These are phyloP conservation scores for Saccostrea echinata DNA, from an alignment of 1,140 invertebrate genomes.

Conservation along the genomic window DNA sequence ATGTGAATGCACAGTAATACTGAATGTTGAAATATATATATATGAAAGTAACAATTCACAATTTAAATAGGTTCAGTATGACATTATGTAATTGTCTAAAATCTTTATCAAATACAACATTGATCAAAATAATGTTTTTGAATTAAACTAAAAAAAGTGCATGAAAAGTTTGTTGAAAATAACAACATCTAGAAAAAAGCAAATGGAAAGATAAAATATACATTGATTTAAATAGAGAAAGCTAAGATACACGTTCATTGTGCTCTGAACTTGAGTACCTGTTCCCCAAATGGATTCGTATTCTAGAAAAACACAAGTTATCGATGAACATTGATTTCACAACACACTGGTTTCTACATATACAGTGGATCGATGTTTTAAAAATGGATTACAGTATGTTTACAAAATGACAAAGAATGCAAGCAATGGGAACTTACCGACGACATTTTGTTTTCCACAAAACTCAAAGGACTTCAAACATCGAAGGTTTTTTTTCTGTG, in stretches of 20 bases:
- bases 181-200: not conserved
- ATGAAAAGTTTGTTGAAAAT: not conserved
- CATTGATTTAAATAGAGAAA: not conserved
- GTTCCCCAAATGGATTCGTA: constrained; percentile 26
- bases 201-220: not conserved
- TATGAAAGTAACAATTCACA: no score
- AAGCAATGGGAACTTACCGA: constrained; percentile 1
- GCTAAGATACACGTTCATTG: not conserved
- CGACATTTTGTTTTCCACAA: not conserved
- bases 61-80: no score
- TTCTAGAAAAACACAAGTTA: constrained; percentile 19
- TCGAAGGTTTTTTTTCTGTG: not conserved
- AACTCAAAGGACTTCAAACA: not conserved
- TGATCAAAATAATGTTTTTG: no score
- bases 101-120: no score
- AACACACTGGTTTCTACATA: not conserved
- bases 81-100: no score
- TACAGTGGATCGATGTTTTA: not conserved
- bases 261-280: constrained; percentile 16
- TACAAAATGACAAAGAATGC: not conserved
- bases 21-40: no score
- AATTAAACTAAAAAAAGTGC: not conserved
- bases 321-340: not conserved
- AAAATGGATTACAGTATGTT: not conserved
- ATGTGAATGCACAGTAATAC: no score